These are phyloP conservation scores for Corythoichthys haematopterus DNA, from an alignment of 2,113 vertebrate genomes.

Conservation along the genomic window DNA sequence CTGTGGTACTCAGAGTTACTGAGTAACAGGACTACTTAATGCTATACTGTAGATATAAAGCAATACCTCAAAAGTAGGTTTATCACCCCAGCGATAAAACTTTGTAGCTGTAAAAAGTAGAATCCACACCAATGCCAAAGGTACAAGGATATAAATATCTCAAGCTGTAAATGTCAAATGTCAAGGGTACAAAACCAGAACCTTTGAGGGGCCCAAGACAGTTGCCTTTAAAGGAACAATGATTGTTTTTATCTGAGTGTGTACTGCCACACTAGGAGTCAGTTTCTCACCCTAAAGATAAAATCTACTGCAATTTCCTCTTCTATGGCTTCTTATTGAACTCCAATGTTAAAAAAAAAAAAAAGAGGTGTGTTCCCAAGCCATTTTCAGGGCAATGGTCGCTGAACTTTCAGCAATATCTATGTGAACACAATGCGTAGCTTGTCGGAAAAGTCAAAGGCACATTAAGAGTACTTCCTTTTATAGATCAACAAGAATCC, in stretches of 20 bases:
- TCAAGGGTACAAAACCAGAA: background rate
- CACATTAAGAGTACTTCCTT: background rate
- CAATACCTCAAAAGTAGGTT: background rate
- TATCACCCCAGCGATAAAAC: background rate
- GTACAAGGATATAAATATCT: background rate
- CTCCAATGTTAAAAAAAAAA: background rate
- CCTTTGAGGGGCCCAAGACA: background rate
- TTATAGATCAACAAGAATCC: conserved; percentile 8
- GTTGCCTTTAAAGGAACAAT: background rate
- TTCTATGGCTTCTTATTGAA: background rate
- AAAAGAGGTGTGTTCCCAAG: background rate
- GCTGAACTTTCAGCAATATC: background rate
- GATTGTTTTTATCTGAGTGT: background rate
- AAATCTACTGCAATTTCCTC: background rate
- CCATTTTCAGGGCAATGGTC: background rate
- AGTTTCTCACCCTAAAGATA: background rate
- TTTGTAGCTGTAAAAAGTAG: background rate
- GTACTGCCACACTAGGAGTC: background rate
- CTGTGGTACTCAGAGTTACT: background rate
- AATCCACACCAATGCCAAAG: background rate
- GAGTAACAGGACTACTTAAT: background rate
- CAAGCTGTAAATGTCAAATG: background rate
- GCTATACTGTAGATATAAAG: background rate
- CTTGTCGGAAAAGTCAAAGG: background rate
- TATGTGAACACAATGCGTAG: background rate